Conservation (phyloP, 92 coral and sea anemone species). For the Porites cylindrica region DNA sequence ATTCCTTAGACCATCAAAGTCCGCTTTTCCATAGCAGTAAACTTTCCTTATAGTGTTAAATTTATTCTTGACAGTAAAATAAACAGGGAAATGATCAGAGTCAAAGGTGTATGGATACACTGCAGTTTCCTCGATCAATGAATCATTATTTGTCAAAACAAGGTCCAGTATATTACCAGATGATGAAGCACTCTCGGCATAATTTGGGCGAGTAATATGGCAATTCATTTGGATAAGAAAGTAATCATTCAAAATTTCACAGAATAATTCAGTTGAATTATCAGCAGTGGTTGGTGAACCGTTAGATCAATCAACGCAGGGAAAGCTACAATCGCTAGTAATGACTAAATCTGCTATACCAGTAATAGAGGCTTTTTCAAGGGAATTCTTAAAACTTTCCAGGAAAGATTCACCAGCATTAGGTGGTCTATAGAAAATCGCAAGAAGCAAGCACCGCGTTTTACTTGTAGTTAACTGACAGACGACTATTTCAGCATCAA, state of each 20-base stretch:
- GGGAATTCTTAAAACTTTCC: not conserved
- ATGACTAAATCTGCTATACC: not conserved
- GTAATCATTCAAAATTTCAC: slow-evolving; percentile 40
- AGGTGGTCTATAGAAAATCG: slow-evolving; percentile 54
- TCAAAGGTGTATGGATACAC: not conserved
- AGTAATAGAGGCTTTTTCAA: not conserved
- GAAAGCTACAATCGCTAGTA: not conserved
- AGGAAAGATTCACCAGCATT: not conserved
- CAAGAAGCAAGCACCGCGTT: slow-evolving; percentile 33
- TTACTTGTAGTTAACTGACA: slow-evolving; percentile 39
- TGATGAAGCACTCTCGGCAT: not conserved
- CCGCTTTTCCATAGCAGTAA: slow-evolving; percentile 45
- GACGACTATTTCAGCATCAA: slow-evolving; percentile 36
- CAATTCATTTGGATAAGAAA: slow-evolving; percentile 42
- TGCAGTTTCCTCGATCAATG: slow-evolving; percentile 6
- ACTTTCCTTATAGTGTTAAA: slow-evolving; percentile 19
- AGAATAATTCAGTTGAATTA: slow-evolving; percentile 26
- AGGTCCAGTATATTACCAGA: slow-evolving; percentile 29
- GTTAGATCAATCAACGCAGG: slow-evolving; percentile 34
- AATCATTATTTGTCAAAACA: slow-evolving; percentile 43
- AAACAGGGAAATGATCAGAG: slow-evolving; percentile 54
- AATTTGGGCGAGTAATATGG: slow-evolving; percentile 18
- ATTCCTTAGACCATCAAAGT: slow-evolving; percentile 49
- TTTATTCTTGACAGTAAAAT: slow-evolving; percentile 48
- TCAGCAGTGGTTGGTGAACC: slow-evolving; percentile 47